phyloP scores from a whole-genome alignment of 2,113 vertebrate species.

The Notothenia coriiceps region DNA sequence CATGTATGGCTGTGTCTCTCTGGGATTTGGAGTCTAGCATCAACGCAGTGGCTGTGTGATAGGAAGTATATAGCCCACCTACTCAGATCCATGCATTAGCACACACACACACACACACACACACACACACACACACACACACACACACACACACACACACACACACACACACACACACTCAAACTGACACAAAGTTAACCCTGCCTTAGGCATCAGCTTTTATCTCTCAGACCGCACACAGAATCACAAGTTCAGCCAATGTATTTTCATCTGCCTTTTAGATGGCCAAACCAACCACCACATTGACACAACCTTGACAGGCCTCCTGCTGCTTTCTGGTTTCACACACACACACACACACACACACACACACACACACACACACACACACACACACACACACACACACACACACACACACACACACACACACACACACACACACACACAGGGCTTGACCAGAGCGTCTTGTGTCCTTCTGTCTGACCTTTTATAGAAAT shows the following conservation, averaged over 20 bases:
- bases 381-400: too few relatives aligned
- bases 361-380: neutral
- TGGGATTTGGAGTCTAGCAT: conserved; percentile 18
- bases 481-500: neutral
- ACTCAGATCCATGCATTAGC: neutral
- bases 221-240: conserved; percentile 17
- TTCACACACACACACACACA: neutral
- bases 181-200: conserved; percentile 2
- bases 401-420: too few relatives aligned
- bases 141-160: neutral
- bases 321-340: conserved; percentile 5
- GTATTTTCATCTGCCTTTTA: conserved; percentile 27
- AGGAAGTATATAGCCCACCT: conserved; percentile 21
- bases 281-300: conserved; percentile 12
- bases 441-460: neutral
- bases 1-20: conserved; percentile 23
- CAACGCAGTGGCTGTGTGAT: conserved; percentile 26
- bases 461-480: neutral
- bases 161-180: neutral
- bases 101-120: neutral
- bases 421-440: neutral
- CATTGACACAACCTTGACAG: conserved; percentile 14
- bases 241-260: neutral
- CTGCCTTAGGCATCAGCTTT: conserved; percentile 18
- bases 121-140: neutral